Evolutionary conservation across 2,888 invertebrate species (phyloP), one percentile per base, ranked within the genome.

Genomic region (Ochropleura plecta): DNA sequence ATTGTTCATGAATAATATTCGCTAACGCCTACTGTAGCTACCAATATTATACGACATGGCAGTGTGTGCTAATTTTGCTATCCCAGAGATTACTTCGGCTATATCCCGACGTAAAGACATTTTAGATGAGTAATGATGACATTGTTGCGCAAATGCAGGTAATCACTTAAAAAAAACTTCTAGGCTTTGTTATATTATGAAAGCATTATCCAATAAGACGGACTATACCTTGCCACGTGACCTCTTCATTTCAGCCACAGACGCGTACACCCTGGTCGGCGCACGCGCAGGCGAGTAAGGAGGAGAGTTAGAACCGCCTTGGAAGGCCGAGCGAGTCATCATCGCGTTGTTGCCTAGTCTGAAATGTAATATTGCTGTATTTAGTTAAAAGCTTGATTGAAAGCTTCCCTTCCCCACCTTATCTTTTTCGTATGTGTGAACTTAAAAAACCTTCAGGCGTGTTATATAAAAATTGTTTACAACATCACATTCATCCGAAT

Each of bases 211-310:
- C 49, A 49, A 49, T 14, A 16, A 16, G 49, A 16, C 49, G 16
- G 49, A 49, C 49, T 49, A 49, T 62, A 97, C 97, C 97, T 97
- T 98, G 86, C 97, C 98, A 93, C 98, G 98, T 85, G 97, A 97
- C 73, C 99, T 97, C 94, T 99, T 99, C 99, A 99, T 99, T 93
- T 99, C 99, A 0, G 99, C 98, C 62, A 99, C 99, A 91, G 99
- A 99, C 63, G 99, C 98, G 94, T 99, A 99, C 57, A 99, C 99
- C 78, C 98, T 95, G 53, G 96, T 96, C 67, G 97, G 95, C 5
- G 97, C 96, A 0, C 96, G 97, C 73, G 98, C 97, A 9, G 98
- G 98, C 14, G 98, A 98, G 86, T 97, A 97, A 46, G 97, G 97
- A 76, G 97, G 98, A 75, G 97, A 97, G 88, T 96, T 97, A 70